Evolutionary conservation across 2,888 invertebrate species (phyloP).

Genomic region (Nemotelus pantherinus): DNA sequence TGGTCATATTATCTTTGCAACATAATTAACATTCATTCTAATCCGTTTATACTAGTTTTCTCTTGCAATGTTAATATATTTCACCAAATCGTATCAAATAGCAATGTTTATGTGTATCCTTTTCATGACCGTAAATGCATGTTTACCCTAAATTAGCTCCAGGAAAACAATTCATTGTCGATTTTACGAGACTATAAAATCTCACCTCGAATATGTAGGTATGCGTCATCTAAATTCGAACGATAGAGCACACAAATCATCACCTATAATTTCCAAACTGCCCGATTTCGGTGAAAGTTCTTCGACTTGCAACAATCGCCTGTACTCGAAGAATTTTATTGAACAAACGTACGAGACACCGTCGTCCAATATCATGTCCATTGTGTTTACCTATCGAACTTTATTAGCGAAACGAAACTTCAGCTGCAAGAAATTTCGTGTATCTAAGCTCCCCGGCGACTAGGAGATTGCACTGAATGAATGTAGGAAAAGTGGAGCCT

Average conservation of each 20-base stretch:
- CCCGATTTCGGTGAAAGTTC: not conserved
- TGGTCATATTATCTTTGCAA: no score
- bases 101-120: no score
- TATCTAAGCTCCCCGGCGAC: no score
- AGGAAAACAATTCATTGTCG: conserved; percentile 27
- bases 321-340: no score
- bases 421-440: not conserved
- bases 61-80: no score
- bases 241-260: conserved; percentile 42
- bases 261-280: conserved; percentile 9
- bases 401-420: not conserved
- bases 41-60: no score
- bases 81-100: no score
- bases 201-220: not conserved
- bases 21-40: no score
- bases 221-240: conserved; percentile 35
- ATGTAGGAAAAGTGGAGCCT: no score
- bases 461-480: no score
- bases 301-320: not conserved
- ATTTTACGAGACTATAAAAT: conserved; percentile 38
- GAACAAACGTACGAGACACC: not conserved
- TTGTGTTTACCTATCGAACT: not conserved
- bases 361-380: not conserved
- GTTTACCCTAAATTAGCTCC: conserved; percentile 29
- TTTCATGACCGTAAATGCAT: not conserved